Conservation (phyloP, 2,113 vertebrate species). For the Neolamprologus hecqui region DNA sequence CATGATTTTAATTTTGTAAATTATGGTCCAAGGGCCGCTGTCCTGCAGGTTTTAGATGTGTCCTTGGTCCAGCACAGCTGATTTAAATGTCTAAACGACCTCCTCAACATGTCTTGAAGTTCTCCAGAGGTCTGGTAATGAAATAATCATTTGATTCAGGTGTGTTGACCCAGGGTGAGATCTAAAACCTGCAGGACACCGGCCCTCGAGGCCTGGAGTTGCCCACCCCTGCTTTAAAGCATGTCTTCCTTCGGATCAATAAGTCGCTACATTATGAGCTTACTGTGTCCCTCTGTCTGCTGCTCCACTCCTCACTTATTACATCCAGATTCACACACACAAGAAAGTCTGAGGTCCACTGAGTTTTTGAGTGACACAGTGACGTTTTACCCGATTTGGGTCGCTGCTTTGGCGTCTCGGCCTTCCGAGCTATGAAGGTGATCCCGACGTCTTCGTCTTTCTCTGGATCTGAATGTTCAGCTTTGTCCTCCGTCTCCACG, state of each 20-base stretch:
- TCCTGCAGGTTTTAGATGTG: neutral
- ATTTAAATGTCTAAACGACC: accelerated
- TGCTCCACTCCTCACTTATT: neutral
- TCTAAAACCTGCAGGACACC: neutral
- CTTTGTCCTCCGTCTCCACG: conserved; percentile 76
- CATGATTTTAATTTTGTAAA: neutral
- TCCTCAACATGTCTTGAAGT: accelerated
- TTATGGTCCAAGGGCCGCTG: neutral
- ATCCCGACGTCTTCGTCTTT: conserved; percentile 90
- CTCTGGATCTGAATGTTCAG: conserved; percentile 74
- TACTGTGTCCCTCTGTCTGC: neutral
- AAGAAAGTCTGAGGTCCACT: neutral
- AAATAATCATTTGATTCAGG: accelerated
- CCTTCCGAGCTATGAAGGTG: conserved; percentile 84
- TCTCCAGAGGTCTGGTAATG: neutral
- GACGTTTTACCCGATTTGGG: conserved; percentile 72
- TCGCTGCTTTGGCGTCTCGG: conserved; percentile 77
- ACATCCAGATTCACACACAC: neutral
- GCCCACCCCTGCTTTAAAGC: neutral
- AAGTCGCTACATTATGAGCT: neutral
- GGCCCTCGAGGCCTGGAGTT: accelerated
- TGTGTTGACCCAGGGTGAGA: neutral
- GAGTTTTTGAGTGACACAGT: neutral
- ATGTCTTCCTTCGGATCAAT: accelerated
- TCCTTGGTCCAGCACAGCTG: accelerated